Base-by-base conservation (phyloP, 2,797 vertebrate genomes). In the Mormyrus hasselquistii region DNA sequence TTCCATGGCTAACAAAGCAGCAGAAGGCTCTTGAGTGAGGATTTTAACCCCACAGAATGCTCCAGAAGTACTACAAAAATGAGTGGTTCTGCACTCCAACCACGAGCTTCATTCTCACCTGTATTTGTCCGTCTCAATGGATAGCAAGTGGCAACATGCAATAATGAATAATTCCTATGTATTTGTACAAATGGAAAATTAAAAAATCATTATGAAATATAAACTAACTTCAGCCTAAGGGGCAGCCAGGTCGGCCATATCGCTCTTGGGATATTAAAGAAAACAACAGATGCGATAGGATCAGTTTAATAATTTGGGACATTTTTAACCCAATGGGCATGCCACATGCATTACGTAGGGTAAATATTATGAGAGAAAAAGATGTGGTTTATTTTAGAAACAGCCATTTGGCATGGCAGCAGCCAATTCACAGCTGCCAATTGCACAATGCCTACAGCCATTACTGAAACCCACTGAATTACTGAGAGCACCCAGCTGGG, bases 361-460 rank as follows among this genome's bases (percentile, higher is more conserved):
- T 50, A 84, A 50, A 84, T 50, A 49, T 22, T 84, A 84, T 84
- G 44, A 22, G 19, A 84, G 41, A 22, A 49, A 84, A 47, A 49
- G n/a, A 84, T 84, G n/a, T 50, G 19, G 82, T 22, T 84, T 50
- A 73, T 73, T 50, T 84, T 47, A 50, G 79, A 84, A 7, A 2
- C n/a, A 9, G 47, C 9, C 82, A 16, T 22, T 50, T 83, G 38
- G 38, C 79, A 83, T 50, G 49, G 19, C n/a, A 84, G 8, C 19
- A 47, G 44, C 82, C 82, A 49, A 49, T 50, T 84, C 82, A 50
- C 38, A 50, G 82, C 41, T 25, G 19, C 41, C 82, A 84, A 22
- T 49, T 87, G 86, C 34, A 55, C 41, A 62, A 44, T 59, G 57
- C 86, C 38, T 41, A 82, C 16, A 73, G 95, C 44, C 82, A 84